Evolutionary conservation across 2,888 invertebrate species (phyloP).

Genomic region (Ctena decussata): DNA sequence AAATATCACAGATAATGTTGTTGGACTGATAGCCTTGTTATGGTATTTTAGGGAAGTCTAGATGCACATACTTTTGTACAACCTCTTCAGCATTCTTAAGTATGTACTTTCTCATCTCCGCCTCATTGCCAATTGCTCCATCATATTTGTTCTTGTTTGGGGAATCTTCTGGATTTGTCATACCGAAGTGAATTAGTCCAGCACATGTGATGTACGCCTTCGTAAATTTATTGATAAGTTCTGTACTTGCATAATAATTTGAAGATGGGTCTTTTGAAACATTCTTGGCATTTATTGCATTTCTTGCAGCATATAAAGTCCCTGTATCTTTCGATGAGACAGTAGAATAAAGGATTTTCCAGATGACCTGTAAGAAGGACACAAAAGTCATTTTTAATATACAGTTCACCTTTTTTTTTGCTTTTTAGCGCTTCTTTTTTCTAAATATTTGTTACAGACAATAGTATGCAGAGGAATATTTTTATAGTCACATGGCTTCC

Average conservation of each 20-base stretch:
- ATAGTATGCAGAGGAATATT: not conserved
- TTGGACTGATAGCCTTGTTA: slow-evolving; percentile 26
- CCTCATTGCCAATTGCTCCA: slow-evolving; percentile 17
- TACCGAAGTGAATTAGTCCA: slow-evolving; percentile 27
- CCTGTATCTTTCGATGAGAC: slow-evolving; percentile 20
- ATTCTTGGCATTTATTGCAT: slow-evolving; percentile 37
- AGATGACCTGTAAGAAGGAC: slow-evolving; percentile 22
- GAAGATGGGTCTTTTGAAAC: slow-evolving; percentile 29
- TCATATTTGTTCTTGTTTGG: slow-evolving; percentile 14
- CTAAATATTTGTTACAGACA: not conserved
- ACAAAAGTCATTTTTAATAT: not conserved
- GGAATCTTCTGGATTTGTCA: slow-evolving; percentile 4
- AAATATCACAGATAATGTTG: slow-evolving; percentile 21
- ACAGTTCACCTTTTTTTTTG: not conserved
- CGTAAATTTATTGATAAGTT: slow-evolving; percentile 27
- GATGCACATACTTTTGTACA: not conserved
- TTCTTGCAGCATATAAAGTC: slow-evolving; percentile 39
- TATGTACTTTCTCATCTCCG: slow-evolving; percentile 14
- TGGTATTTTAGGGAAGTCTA: slow-evolving; percentile 8
- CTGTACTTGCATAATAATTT: slow-evolving; percentile 42
- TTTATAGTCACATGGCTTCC: not conserved
- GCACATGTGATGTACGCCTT: slow-evolving; percentile 30
- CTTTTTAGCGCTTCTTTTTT: not conserved
- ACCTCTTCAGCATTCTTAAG: not conserved
- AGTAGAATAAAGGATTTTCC: slow-evolving; percentile 40